phyloP scores from a whole-genome alignment of 2,797 vertebrate genomes.

The Danio jaintianensis region DNA sequence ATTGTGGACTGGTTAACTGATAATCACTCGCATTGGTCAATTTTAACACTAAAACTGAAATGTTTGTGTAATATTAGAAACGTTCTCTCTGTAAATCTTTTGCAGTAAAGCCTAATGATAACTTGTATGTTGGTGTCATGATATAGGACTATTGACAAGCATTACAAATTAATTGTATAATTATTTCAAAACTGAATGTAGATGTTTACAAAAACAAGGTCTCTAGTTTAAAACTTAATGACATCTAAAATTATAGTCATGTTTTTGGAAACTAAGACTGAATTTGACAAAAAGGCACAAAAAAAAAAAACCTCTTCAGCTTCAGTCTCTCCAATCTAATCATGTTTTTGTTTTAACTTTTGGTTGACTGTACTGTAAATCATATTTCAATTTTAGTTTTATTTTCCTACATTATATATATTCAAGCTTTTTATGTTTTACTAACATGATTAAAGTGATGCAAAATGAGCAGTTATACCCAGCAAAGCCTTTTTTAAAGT shows the following conservation, averaged over 20 bases:
- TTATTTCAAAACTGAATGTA: slow-evolving; percentile 13
- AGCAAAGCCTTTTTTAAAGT: slow-evolving; percentile 66
- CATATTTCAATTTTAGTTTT: slow-evolving; percentile 71
- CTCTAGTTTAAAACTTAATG: not conserved
- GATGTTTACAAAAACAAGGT: slow-evolving; percentile 10
- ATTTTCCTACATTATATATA: slow-evolving; percentile 68
- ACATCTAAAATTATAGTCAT: slow-evolving; percentile 5
- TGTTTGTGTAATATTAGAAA: not conserved
- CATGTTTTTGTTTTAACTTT: slow-evolving; percentile 60
- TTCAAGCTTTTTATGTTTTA: slow-evolving; percentile 79
- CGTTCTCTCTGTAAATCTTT: not conserved
- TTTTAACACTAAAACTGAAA: slow-evolving; percentile 3
- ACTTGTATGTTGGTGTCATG: not conserved
- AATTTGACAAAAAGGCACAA: slow-evolving; percentile 2
- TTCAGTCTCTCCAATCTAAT: slow-evolving; percentile 55
- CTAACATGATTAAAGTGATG: slow-evolving; percentile 72
- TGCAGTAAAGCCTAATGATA: not conserved
- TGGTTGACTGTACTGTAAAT: slow-evolving; percentile 64
- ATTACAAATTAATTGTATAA: slow-evolving; percentile 1
- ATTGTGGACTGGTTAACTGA: not conserved
- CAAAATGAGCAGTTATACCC: slow-evolving; percentile 68
- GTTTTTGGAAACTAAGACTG: not conserved
- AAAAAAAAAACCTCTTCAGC: slow-evolving; percentile 1
- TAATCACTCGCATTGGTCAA: not conserved
- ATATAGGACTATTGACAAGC: slow-evolving; percentile 10